Base-by-base conservation (phyloP, 2,113 vertebrate species). In the Calypte anna region DNA sequence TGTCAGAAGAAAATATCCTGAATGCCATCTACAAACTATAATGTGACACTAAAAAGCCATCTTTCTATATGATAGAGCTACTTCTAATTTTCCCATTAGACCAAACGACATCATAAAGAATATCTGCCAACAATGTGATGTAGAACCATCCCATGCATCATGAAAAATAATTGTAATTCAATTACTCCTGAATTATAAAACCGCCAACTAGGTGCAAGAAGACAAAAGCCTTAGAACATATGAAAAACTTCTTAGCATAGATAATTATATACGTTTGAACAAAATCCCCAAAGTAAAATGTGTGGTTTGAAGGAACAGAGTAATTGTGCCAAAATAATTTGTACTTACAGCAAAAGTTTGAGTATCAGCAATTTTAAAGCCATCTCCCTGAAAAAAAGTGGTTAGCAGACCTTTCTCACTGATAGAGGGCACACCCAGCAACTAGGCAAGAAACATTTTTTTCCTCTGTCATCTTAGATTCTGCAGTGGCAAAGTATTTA, bases 101-200 rank as follows among this genome's bases (percentile, higher is more conserved):
- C 91, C 93, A 94, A 97, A 96, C 3, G 92, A 97, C 97, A 97
- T 90, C 90, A 89, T 97, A 98, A 98, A 97, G 93, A 97, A 92
- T 98, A 97, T 97, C 95, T 97, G 96, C 97, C 97, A 97, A 97
- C 96, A 96, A 95, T 51, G 13, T 97, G 94, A 97, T 98, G 85
- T 98, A 97, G 98, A 98, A 97, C 95, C 69, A 22, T 93, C 95
- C 75, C 94, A 96, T 96, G 97, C 96, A 97, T 98, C 97, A 97
- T 97, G 96, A 97, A 98, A 98, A 98, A 97, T 98, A 98, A 98
- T 97, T 98, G 96, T 94, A 91, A 94, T 97, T 97, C 97, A 97
- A 97, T 98, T 98, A 97, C 89, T 93, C 93, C 91, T 89, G 96
- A 97, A 98, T 98, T 97, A 97, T 96, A 97, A 98, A 97, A 97